Evolutionary conservation across 2,888 invertebrate genomes (phyloP), one percentile per base, ranked within the genome.

Genomic region (Megastigmus dorsalis): DNA sequence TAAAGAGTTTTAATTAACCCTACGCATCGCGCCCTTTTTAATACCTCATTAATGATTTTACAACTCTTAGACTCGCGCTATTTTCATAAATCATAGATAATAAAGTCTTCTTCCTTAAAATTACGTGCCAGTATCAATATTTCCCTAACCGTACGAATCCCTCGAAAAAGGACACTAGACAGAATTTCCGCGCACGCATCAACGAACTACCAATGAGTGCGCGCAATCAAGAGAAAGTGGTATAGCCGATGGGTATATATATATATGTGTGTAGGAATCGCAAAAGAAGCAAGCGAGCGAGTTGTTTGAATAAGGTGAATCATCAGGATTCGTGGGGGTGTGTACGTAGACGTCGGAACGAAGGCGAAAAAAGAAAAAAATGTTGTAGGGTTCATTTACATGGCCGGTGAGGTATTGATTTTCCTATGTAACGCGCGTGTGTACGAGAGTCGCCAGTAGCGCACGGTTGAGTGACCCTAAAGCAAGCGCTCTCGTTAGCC

Each of bases 361-460:
- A 38, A 57, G 18, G 55, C 38, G 67, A 73, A 72, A 66, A 48
- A 15, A 59, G 55, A 48, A 73, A 73, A 72, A 66, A 48, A 15
- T 66, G 65, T 60, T 60, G 52, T 50, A 41, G 36, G 63, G 48
- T 43, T 74, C 74, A 74, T 74, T 74, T 74, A 74, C 74, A 69
- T 74, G 65, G 20, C 26, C 48, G 41, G n/a, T n/a, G n/a, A n/a
- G 26, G 57, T 69, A 74, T 74, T 69, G 74, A 74, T 74, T 74
- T 74, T 74, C 66, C 54, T 66, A 63, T 65, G n/a, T 54, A 18
- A 45, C 65, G 15, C 54, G 30, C 15, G 7, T 3, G 33, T 2
- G 36, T n/a, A n/a, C n/a, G 5, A 13, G n/a, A n/a, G n/a, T n/a
- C n/a, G n/a, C n/a, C n/a, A n/a, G n/a, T n/a, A n/a, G n/a, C n/a